A percentile compares a stretch with the other conserved stretches of the same genome.
These are phyloP conservation scores for Porites cylindrica DNA, from an alignment of 92 coral and sea anemone genomes.

Conservation along the genomic window DNA sequence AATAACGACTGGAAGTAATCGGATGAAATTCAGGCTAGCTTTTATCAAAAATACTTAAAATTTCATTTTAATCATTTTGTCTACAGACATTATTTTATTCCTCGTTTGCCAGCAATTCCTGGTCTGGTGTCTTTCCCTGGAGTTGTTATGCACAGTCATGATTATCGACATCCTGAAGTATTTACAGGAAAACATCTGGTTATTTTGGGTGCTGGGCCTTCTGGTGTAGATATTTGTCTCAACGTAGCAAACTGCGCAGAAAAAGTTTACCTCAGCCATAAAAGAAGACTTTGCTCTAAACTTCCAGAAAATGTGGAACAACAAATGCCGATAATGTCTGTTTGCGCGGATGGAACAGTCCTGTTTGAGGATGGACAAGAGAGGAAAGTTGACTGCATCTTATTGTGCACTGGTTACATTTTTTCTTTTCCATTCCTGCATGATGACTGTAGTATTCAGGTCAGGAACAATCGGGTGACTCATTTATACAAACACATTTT, in stretches of 20 bases:
- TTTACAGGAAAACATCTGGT: conserved; percentile 72
- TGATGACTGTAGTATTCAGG: conserved; percentile 60
- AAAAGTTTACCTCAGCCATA: conserved; percentile 77
- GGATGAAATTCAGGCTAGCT: too few relatives aligned
- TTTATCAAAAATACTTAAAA: too few relatives aligned
- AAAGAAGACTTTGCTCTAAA: conserved; percentile 24
- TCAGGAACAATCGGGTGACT: conserved; percentile 69
- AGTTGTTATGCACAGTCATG: conserved; percentile 78
- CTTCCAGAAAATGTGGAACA: conserved; percentile 75
- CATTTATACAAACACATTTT: conserved; percentile 82
- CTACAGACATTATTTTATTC: conserved; percentile 84
- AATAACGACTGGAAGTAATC: too few relatives aligned
- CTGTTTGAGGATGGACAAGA: conserved; percentile 56
- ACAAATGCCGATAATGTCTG: conserved; percentile 42
- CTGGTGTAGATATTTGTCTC: conserved; percentile 82
- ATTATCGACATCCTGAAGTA: conserved; percentile 73
- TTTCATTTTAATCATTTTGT: background rate
- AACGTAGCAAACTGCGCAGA: conserved; percentile 65
- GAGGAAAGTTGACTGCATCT: conserved; percentile 67
- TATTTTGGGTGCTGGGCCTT: conserved; percentile 76
- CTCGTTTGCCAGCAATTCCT: conserved; percentile 69
- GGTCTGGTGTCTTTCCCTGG: conserved; percentile 84
- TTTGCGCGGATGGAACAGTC: conserved; percentile 62
- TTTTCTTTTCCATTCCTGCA: conserved; percentile 83
- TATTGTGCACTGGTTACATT: conserved; percentile 88